Percentiles rank a stretch among this genome's conserved stretches.
These are phyloP conservation scores for Temnothorax ravouxi DNA, from an alignment of 2,888 invertebrate genomes.

Conservation along the genomic window DNA sequence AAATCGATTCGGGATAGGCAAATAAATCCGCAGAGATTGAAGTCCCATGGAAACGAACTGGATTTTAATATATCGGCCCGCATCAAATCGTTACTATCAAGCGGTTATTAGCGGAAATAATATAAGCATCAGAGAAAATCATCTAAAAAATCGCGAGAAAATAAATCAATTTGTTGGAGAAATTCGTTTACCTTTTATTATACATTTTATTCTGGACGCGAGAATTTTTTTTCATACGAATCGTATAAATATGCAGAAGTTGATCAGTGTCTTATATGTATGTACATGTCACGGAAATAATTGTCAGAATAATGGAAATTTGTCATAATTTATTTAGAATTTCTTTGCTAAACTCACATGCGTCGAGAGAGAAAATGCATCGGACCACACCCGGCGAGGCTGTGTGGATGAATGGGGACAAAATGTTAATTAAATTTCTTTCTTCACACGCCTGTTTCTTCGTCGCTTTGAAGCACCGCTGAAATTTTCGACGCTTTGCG, in stretches of 20 bases:
- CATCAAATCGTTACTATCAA: constrained; percentile 33
- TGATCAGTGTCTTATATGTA: neutral
- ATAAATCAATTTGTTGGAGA: neutral
- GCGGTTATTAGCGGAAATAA: constrained; percentile 34
- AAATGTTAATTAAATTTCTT: constrained; percentile 47
- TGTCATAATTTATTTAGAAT: neutral
- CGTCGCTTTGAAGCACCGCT: neutral
- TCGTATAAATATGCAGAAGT: neutral
- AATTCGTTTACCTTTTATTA: neutral
- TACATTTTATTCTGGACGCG: neutral
- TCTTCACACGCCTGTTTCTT: neutral
- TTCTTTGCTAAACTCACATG: neutral
- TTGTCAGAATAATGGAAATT: neutral
- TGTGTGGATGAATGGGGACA: neutral
- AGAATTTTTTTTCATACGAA: neutral
- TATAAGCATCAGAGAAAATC: neutral
- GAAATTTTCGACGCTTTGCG: constrained; percentile 25
- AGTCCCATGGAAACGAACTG: neutral
- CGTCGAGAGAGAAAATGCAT: neutral
- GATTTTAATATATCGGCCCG: constrained; percentile 26
- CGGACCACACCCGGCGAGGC: neutral
- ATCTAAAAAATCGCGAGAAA: neutral
- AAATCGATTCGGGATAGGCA: constrained; percentile 51
- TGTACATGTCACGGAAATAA: neutral
- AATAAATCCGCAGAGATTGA: constrained; percentile 50